Percentiles rank a stretch among this genome's conserved stretches.
Evolutionary conservation across 2,888 invertebrate genomes (phyloP).

Genomic region (Sarcophaga caerulescens): DNA sequence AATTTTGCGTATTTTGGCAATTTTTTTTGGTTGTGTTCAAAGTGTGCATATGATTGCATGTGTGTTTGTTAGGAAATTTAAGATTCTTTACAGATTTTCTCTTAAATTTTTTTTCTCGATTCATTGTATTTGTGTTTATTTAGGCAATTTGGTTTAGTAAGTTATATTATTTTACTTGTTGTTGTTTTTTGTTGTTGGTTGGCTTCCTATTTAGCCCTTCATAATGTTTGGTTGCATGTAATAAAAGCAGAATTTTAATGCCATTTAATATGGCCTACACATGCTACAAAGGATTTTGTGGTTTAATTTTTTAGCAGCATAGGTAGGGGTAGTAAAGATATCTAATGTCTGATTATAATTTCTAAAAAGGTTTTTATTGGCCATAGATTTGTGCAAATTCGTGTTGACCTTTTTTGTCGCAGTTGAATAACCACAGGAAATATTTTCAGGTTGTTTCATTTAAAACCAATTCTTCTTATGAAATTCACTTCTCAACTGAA

Average conservation of each 20-base stretch:
- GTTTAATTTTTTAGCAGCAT: neutral
- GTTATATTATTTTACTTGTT: neutral
- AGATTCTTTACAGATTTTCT: slow-evolving; percentile 30
- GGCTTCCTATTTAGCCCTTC: neutral
- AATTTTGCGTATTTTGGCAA: neutral
- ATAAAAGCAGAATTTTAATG: slow-evolving; percentile 42
- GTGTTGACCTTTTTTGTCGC: too few species aligned
- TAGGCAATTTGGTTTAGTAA: slow-evolving; percentile 4
- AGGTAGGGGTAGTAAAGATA: neutral
- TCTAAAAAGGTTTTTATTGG: too few species aligned
- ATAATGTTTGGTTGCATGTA: neutral
- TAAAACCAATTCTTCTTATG: too few species aligned
- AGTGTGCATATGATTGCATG: neutral
- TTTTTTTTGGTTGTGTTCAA: neutral
- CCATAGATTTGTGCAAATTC: too few species aligned
- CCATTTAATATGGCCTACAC: slow-evolving; percentile 43
- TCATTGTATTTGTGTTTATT: neutral
- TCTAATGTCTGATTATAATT: slow-evolving; percentile 1
- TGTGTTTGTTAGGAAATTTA: slow-evolving; percentile 31
- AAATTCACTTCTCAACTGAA: too few species aligned
- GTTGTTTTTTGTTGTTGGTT: too few species aligned
- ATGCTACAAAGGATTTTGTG: neutral
- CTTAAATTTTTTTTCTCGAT: neutral
- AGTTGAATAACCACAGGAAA: too few species aligned
- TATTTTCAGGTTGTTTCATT: too few species aligned